These are phyloP conservation scores for Lycopodina hypogea DNA, from an alignment of 37 sponge, comb jelly and placozoan species.

Conservation along the genomic window DNA sequence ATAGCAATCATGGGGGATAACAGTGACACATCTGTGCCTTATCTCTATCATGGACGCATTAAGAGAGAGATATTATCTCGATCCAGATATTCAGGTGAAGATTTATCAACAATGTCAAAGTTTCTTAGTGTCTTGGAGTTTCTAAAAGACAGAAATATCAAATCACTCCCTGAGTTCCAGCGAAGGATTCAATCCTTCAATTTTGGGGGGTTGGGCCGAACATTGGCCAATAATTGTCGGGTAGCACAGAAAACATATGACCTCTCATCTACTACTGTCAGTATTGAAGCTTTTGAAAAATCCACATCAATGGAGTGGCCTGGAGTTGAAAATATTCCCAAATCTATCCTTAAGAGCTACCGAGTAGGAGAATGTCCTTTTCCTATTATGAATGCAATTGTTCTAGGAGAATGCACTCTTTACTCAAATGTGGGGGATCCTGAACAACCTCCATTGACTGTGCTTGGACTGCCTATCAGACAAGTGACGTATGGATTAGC, in stretches of 20 bases:
- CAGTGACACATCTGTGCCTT: neutral
- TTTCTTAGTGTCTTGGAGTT: neutral
- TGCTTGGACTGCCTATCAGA: neutral
- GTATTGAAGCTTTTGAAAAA: neutral
- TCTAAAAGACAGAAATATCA: neutral
- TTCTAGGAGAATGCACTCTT: neutral
- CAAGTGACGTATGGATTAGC: neutral
- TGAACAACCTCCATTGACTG: neutral
- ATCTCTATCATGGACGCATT: neutral
- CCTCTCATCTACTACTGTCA: neutral
- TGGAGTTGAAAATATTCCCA: neutral
- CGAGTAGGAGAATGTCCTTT: neutral
- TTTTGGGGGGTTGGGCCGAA: neutral
- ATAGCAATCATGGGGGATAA: neutral
- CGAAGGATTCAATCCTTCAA: neutral
- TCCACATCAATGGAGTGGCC: neutral
- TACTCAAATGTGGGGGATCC: neutral
- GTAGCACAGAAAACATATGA: neutral
- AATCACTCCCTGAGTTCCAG: neutral
- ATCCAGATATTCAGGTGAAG: neutral
- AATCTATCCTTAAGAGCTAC: neutral
- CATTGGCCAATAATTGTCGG: neutral
- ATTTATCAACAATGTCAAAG: neutral
- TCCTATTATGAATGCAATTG: neutral
- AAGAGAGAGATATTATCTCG: neutral